Base-by-base conservation (phyloP, 1,140 invertebrate genomes). In the Drosophila subobscura region DNA sequence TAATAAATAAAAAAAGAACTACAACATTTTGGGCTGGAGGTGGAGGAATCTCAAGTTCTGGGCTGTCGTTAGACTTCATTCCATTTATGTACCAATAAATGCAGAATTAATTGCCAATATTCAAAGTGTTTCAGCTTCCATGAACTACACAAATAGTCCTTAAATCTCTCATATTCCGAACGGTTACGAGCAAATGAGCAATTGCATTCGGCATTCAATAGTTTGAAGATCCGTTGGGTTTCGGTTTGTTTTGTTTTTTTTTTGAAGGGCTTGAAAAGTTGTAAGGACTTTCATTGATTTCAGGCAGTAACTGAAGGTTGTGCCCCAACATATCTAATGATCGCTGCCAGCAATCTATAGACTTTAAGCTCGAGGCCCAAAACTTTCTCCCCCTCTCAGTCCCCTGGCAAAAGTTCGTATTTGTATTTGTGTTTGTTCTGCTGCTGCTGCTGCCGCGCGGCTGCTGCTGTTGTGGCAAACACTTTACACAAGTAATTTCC, bases 401-500 rank as follows among this genome's bases (percentile, higher is more conserved):
- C 33, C 6, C 49, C 50, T 23, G 49, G 40, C 40, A 72, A 71
- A 72, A 60, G 42, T 77, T 75, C 33, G 14, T 59, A 37, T 41
- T 70, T 41, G 55, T 53, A 47, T 59, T 23, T 41, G 55, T 53
- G 40, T 59, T 23, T 76, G 50, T 51, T 45, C 14, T 46, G 42
- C 25, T 37, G 33, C 12, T 37, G 33, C 8, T n/a, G n/a, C n/a
- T n/a, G n/a, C n/a, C n/a, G n/a, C n/a, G n/a, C n/a, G n/a, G n/a
- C 33, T 14, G 14, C 22, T 37, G 65, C 42, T 61, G 27, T 61
- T 72, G 70, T 63, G 50, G 72, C 58, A 65, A 65, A 53, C 79
- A 58, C 55, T 81, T 83, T 83, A 58, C 74, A 61, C 70, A 67
- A 84, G 71, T 79, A 83, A 84, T 83, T 84, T 83, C 57, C 79